Evolutionary conservation across 2,797 vertebrate genomes (phyloP).

Genomic region (Hozukius guyotensis): DNA sequence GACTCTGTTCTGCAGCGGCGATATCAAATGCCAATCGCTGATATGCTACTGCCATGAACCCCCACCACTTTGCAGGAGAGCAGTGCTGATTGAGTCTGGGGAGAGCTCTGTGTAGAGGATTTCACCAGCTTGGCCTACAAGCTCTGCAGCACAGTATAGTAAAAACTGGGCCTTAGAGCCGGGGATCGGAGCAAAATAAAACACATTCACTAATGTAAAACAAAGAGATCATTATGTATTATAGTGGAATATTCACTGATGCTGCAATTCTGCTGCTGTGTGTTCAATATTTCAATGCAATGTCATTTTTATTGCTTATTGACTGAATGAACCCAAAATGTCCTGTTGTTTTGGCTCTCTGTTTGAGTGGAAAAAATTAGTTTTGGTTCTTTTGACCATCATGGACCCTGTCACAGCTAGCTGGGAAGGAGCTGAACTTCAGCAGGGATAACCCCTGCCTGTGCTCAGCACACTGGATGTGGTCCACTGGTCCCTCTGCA

Average conservation of each 20-base stretch:
- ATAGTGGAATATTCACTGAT: constrained; percentile 38
- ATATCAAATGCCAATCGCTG: constrained; percentile 80
- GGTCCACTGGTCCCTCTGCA: constrained; percentile 50
- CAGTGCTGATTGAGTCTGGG: constrained; percentile 61
- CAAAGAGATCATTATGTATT: constrained; percentile 63
- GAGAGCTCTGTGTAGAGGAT: constrained; percentile 64
- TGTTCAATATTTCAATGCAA: constrained; percentile 27
- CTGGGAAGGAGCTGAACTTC: constrained; percentile 47
- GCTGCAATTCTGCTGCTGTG: constrained; percentile 15
- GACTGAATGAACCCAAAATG: constrained; percentile 32
- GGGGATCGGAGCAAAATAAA: constrained; percentile 50
- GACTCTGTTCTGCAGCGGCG: constrained; percentile 69
- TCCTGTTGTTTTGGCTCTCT: constrained; percentile 22
- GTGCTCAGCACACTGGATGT: constrained; percentile 52
- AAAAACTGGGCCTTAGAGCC: constrained; percentile 36
- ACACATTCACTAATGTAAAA: constrained; percentile 50
- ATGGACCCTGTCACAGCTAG: constrained; percentile 44
- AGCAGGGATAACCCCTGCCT: constrained; percentile 31
- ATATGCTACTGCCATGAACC: constrained; percentile 73
- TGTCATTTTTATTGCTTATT: constrained; percentile 32
- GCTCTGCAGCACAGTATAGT: constrained; percentile 43
- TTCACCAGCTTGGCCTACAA: constrained; percentile 63
- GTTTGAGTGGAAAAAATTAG: constrained; percentile 25
- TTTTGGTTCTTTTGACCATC: constrained; percentile 48
- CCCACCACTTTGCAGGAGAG: constrained; percentile 44